Evolutionary conservation across 1,140 invertebrate species (phyloP).

Genomic region (Trachymyrmex cornetzi): DNA sequence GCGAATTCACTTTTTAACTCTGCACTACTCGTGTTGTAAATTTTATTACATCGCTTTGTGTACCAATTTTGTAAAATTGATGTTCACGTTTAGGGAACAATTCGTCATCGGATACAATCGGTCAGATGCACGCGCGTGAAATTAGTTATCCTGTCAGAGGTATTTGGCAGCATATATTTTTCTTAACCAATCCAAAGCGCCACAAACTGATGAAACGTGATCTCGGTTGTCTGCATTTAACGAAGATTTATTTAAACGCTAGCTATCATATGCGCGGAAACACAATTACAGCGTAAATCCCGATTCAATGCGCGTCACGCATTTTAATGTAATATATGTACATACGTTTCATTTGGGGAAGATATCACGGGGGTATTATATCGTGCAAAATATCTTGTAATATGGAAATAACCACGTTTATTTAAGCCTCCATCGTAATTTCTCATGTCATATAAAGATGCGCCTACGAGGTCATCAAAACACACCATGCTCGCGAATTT

Average conservation of each 20-base stretch:
- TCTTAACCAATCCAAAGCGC: not conserved
- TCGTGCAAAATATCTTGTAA: slow-evolving; percentile 20
- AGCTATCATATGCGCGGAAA: slow-evolving; percentile 12
- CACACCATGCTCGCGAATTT: not conserved
- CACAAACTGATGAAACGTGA: slow-evolving; percentile 16
- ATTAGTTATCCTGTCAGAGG: not conserved
- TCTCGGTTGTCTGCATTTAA: slow-evolving; percentile 30
- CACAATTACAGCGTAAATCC: slow-evolving; percentile 55
- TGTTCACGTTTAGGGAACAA: not conserved
- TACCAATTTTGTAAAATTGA: not conserved
- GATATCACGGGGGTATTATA: not conserved
- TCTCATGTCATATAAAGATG: not conserved
- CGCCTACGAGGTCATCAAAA: not conserved
- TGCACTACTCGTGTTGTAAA: not conserved
- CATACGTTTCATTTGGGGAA: slow-evolving; percentile 30
- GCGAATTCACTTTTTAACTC: not conserved
- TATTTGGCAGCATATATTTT: slow-evolving; percentile 10
- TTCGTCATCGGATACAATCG: not conserved
- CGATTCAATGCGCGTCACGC: slow-evolving; percentile 40
- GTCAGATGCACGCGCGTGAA: not conserved
- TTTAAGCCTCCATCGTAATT: slow-evolving; percentile 32
- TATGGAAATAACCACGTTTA: not conserved
- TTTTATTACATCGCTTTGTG: not conserved
- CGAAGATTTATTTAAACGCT: slow-evolving; percentile 49
- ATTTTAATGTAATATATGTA: slow-evolving; percentile 60